Percentiles rank a stretch among this genome's conserved stretches.
phyloP scores from a whole-genome alignment of 2,888 invertebrate species.

The Tetragonula carbonaria region DNA sequence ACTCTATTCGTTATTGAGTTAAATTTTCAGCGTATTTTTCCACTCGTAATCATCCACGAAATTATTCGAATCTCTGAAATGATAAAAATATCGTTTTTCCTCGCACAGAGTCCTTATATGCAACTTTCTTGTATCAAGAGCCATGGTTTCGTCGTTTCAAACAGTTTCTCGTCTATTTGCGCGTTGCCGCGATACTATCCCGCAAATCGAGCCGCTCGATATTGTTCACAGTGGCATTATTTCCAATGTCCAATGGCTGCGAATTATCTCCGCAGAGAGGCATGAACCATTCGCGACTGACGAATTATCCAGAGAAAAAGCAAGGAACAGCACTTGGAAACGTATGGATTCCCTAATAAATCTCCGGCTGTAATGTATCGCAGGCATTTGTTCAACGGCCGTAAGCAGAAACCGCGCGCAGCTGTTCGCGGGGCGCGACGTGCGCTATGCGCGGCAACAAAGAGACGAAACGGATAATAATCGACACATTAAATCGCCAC shows the following conservation, averaged over 20 bases:
- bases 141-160: no score
- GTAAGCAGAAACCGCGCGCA: slow-evolving; percentile 10
- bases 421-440: slow-evolving; percentile 37
- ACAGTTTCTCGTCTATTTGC: background rate
- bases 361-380: slow-evolving; percentile 20
- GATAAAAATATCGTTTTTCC: no score
- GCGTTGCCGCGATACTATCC: background rate
- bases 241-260: background rate
- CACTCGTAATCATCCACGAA: no score
- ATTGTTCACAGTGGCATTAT: background rate
- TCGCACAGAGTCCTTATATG: no score
- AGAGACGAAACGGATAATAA: slow-evolving; percentile 31
- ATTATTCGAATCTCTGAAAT: no score
- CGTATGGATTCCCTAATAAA: slow-evolving; percentile 36
- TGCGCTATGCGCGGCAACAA: slow-evolving; percentile 7
- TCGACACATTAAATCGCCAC: slow-evolving; percentile 33
- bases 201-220: background rate
- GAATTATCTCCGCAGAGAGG: background rate
- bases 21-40: no score
- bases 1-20: no score
- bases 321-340: background rate
- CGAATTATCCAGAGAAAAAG: slow-evolving; percentile 14
- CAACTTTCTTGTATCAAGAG: background rate
- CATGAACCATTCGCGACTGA: background rate
- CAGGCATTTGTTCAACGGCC: slow-evolving; percentile 35